phyloP scores from a whole-genome alignment of 2,113 vertebrate species.

The Epinephelus fuscoguttatus region DNA sequence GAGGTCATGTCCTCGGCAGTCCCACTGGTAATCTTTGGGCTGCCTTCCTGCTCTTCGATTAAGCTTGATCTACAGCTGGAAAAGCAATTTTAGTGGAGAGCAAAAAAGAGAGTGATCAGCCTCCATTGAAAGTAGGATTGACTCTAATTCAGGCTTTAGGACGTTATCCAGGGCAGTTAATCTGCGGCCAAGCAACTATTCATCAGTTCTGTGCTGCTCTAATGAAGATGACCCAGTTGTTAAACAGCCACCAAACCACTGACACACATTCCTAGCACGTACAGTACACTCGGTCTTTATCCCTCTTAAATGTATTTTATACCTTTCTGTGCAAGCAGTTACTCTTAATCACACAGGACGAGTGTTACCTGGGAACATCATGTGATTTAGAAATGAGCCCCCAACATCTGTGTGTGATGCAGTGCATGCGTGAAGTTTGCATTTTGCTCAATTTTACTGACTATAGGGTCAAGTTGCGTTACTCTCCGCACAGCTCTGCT shows the following conservation, averaged over 20 bases:
- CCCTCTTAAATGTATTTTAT: not conserved
- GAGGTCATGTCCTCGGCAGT: conserved; percentile 41
- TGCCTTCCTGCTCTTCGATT: conserved; percentile 45
- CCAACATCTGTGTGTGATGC: too few species aligned
- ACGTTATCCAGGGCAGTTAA: conserved; percentile 64
- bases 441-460: too few species aligned
- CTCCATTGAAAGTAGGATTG: conserved; percentile 59
- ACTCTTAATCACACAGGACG: too few species aligned
- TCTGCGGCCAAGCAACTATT: conserved; percentile 51
- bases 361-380: too few species aligned
- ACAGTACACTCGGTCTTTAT: not conserved
- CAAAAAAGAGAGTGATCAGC: conserved; percentile 33
- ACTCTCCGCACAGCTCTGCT: too few species aligned
- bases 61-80: conserved; percentile 48
- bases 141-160: conserved; percentile 62
- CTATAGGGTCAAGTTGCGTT: too few species aligned
- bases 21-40: conserved; percentile 51
- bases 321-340: too few species aligned
- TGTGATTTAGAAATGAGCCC: too few species aligned
- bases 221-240: conserved; percentile 66
- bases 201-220: conserved; percentile 36
- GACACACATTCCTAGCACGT: conserved; percentile 27
- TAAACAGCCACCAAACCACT: conserved; percentile 35
- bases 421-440: too few species aligned
- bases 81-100: conserved; percentile 38